Base-by-base conservation (phyloP, 2,113 vertebrate species). In the Condylura cristata region DNA sequence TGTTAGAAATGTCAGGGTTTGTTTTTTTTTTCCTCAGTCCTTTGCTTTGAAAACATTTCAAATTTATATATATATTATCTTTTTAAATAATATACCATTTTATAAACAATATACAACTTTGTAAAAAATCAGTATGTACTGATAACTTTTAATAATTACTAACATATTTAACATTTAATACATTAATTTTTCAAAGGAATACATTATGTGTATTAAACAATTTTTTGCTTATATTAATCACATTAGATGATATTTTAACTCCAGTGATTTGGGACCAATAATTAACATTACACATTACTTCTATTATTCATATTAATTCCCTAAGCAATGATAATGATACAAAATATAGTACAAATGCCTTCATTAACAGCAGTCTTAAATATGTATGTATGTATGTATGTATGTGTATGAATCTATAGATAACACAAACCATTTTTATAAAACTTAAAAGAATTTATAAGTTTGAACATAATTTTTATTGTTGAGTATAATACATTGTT, bases 131-230 rank as follows among this genome's bases (percentile, higher is more conserved):
- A 79, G 37, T 39, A 76, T 34, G 10, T 66, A 66, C 2, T 81
- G 30, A 60, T 75, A 56, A 68, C 84, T 63, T 86, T 84, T 51
- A 58, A 46, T 58, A 72, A 89, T 61, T 71, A 41, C 17, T 68
- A 68, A 39, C 48, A 61, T 63, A 92, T 92, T 88, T 81, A 85
- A 72, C 13, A 68, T 80, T 91, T 89, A 70, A 81, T 51, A 86
- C 28, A 63, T 65, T 89, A n/a, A 70, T 66, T 94, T 68, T 92
- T 80, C 65, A 92, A 80, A 95, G 86, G n/a, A 91, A 75, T 82
- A 46, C 5, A 70, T 51, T 51, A 66, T 32, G 10, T 53, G n/a
- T 72, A 90, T 93, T 70, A 90, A 93, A 91, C 10, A 79, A 89
- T 28, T 91, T 96, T 72, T 90, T 68, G n/a, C 44, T 46, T 68